These are phyloP conservation scores for Melieria picta DNA, from an alignment of 2,888 invertebrate species.

Conservation along the genomic window DNA sequence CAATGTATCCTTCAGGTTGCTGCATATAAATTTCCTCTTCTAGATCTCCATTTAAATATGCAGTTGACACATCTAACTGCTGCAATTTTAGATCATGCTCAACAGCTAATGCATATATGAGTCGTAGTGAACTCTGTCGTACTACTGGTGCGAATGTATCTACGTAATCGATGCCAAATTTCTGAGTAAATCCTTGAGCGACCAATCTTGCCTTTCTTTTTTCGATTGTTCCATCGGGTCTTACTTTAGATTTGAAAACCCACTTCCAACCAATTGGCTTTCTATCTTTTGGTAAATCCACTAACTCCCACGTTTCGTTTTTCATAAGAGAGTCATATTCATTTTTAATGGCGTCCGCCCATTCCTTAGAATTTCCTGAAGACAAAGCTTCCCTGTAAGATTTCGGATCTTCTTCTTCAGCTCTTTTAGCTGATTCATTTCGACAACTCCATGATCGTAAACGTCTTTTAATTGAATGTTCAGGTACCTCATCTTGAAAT, in stretches of 20 bases:
- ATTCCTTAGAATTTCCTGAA: slow-evolving; percentile 10
- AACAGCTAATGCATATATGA: slow-evolving; percentile 25
- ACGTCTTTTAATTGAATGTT: no score
- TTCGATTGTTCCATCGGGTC: neutral
- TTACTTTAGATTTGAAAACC: slow-evolving; percentile 29
- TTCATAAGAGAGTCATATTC: slow-evolving; percentile 35
- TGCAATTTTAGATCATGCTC: slow-evolving; percentile 21
- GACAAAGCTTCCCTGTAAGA: no score
- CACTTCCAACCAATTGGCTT: slow-evolving; percentile 21
- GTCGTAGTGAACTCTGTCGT: slow-evolving; percentile 23
- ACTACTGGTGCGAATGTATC: slow-evolving; percentile 17
- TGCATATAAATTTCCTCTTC: no score
- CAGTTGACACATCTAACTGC: slow-evolving; percentile 33
- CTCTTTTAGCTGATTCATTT: no score
- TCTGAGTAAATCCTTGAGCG: slow-evolving; percentile 14
- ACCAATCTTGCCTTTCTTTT: slow-evolving; percentile 32
- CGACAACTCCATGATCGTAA: no score
- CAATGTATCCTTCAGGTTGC: no score
- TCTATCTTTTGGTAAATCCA: slow-evolving; percentile 23
- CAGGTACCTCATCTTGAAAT: no score
- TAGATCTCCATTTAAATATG: slow-evolving; percentile 17
- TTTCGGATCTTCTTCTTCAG: no score
- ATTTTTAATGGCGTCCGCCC: slow-evolving; percentile 39
- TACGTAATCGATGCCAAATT: no score
- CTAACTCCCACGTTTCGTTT: slow-evolving; percentile 41